A percentile compares a stretch with the other conserved stretches of the same genome.
Conservation (phyloP, 2,797 vertebrate species). For the Hapalemur alaotrensis region DNA sequence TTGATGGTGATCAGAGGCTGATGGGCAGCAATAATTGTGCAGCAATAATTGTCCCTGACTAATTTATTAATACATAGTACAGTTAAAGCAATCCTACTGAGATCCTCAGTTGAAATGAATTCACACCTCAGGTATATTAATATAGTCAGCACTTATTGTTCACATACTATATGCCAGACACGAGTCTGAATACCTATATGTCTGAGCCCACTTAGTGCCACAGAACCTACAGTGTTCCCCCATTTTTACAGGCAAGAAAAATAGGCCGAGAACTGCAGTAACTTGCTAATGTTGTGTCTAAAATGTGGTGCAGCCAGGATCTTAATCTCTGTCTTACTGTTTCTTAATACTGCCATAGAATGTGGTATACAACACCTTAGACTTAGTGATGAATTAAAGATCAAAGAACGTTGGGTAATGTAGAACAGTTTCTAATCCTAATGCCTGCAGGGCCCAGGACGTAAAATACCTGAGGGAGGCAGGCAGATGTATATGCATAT, state of each 20-base stretch:
- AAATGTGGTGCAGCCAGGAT: not conserved
- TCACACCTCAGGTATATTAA: not conserved
- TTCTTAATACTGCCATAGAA: not conserved
- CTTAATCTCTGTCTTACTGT: not conserved
- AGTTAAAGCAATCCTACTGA: not conserved
- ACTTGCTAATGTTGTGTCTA: not conserved
- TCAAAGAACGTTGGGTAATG: not conserved
- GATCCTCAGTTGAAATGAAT: not conserved
- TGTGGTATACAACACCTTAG: not conserved
- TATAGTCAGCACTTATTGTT: not conserved
- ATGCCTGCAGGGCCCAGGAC: not conserved
- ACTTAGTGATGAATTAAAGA: not conserved
- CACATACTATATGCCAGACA: not conserved
- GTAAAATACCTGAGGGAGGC: not conserved
- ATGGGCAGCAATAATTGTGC: not conserved
- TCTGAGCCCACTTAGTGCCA: not conserved
- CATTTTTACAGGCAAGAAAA: not conserved
- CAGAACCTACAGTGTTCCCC: not conserved
- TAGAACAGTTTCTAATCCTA: not conserved
- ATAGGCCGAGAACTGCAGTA: not conserved
- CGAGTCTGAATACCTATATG: not conserved
- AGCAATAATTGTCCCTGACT: not conserved
- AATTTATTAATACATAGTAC: not conserved
- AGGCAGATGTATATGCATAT: conserved; percentile 54
- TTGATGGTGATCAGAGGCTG: not conserved